These are phyloP conservation scores for Agelastica alni DNA, from an alignment of 2,888 invertebrate genomes.

Conservation along the genomic window DNA sequence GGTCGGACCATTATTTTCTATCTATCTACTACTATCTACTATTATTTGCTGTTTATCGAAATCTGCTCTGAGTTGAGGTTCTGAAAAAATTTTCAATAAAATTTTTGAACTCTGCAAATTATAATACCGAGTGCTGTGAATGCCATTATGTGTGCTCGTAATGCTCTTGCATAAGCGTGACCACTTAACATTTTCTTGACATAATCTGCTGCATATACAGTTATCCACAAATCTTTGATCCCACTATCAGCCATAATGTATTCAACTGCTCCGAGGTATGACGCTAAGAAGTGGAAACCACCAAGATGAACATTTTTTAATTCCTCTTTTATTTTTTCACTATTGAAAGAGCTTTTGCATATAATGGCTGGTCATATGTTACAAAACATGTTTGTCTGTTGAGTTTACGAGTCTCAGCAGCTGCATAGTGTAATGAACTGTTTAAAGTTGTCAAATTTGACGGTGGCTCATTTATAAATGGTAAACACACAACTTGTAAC, in stretches of 20 bases:
- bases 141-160: constrained; percentile 7
- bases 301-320: constrained; percentile 6
- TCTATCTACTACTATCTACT: too few relatives aligned
- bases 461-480: constrained; percentile 13
- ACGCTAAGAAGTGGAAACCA: constrained; percentile 21
- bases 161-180: constrained; percentile 26
- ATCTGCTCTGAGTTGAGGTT: too few relatives aligned
- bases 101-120: constrained; percentile 2
- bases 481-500: neutral
- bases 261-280: constrained; percentile 6
- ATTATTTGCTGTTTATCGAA: too few relatives aligned
- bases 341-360: neutral
- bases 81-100: constrained; percentile 6
- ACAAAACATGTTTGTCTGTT: constrained; percentile 6
- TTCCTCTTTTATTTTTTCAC: too few relatives aligned
- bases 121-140: neutral
- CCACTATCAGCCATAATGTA: constrained; percentile 19
- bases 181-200: constrained; percentile 24
- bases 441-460: constrained; percentile 1
- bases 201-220: constrained; percentile 9
- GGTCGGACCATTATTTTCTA: constrained; percentile 16
- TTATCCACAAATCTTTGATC: constrained; percentile 7
- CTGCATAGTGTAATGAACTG: neutral
- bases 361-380: constrained; percentile 17
- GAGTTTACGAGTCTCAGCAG: neutral